A percentile compares a stretch with the other conserved stretches of the same genome.
Evolutionary conservation across 2,797 vertebrate genomes (phyloP).

Genomic region (Buphagus erythrorhynchus): DNA sequence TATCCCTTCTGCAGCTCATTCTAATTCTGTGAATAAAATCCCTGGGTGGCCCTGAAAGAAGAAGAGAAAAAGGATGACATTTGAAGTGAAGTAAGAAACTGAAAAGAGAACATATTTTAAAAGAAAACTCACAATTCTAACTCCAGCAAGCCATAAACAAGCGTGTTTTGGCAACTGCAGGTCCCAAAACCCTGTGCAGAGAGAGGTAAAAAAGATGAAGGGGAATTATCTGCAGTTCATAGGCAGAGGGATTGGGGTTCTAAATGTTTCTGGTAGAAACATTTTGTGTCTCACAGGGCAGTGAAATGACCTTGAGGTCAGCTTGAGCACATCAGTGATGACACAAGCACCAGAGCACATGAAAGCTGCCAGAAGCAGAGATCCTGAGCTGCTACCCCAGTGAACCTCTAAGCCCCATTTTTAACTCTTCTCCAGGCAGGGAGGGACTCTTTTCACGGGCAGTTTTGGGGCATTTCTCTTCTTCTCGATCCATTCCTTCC

Average conservation of each 20-base stretch:
- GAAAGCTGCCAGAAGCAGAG: neutral
- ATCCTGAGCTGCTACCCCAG: neutral
- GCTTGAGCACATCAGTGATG: neutral
- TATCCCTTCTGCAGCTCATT: constrained; percentile 33
- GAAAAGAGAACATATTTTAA: neutral
- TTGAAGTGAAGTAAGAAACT: constrained; percentile 7
- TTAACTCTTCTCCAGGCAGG: neutral
- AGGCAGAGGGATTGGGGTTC: neutral
- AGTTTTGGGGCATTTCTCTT: neutral
- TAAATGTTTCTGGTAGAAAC: too few species aligned
- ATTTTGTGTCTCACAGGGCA: neutral
- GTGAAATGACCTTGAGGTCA: neutral
- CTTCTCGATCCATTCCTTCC: too few species aligned
- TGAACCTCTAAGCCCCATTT: neutral
- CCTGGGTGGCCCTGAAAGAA: constrained; percentile 41
- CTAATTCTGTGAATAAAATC: constrained; percentile 28
- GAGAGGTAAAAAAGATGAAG: neutral
- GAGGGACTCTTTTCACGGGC: neutral
- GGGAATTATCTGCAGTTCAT: neutral
- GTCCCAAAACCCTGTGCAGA: neutral
- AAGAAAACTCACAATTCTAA: neutral
- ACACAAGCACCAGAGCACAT: neutral
- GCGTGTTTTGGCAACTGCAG: neutral
- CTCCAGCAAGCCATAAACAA: neutral
- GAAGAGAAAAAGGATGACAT: constrained; percentile 3